phyloP scores from a whole-genome alignment of 2,888 invertebrate genomes.

The Dendrolimus houi region DNA sequence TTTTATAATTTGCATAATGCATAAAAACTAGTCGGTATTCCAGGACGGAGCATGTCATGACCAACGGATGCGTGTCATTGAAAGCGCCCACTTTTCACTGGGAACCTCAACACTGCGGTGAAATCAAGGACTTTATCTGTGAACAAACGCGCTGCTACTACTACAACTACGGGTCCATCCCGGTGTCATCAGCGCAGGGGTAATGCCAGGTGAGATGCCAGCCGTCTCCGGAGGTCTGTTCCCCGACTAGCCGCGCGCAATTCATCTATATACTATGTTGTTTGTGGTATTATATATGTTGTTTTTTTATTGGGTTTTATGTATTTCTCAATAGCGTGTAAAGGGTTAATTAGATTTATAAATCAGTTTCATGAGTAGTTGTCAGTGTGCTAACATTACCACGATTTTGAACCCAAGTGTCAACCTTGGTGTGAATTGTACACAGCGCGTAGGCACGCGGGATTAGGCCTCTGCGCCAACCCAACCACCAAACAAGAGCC shows the following conservation, averaged over 20 bases:
- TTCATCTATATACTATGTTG: constrained; percentile 10
- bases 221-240: constrained; percentile 72
- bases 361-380: constrained; percentile 26
- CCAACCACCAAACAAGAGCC: constrained; percentile 77
- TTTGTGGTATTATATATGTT: not conserved
- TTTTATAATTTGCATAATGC: not conserved
- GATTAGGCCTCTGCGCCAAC: constrained; percentile 71
- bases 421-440: constrained; percentile 27
- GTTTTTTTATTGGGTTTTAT: not conserved
- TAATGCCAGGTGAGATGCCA: constrained; percentile 88
- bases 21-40: constrained; percentile 62
- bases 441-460: constrained; percentile 67
- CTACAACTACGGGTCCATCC: constrained; percentile 93
- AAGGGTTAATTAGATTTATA: constrained; percentile 19
- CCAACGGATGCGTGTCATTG: constrained; percentile 85
- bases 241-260: constrained; percentile 68
- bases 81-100: constrained; percentile 87
- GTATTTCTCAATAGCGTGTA: constrained; percentile 12
- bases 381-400: constrained; percentile 48
- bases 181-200: constrained; percentile 93
- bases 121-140: constrained; percentile 91
- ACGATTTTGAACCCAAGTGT: constrained; percentile 20
- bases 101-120: constrained; percentile 89
- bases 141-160: constrained; percentile 94
- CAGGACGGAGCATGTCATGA: constrained; percentile 74